Evolutionary conservation across 1,140 invertebrate species (phyloP), one percentile per base, ranked within the genome.

Genomic region (Drosophila ohnishii): DNA sequence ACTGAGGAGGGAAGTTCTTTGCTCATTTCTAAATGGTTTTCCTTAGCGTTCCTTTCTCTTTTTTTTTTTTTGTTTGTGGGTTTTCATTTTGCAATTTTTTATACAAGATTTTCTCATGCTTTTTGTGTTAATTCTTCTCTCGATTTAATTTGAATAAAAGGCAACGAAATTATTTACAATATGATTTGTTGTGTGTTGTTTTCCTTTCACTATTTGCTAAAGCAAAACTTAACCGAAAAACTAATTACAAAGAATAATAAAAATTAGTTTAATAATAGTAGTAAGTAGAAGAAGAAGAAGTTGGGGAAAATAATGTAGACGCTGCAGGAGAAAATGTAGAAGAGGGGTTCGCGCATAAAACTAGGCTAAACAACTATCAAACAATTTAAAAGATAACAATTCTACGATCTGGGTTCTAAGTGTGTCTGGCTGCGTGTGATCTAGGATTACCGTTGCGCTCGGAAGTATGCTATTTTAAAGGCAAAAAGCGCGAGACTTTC

Each of bases 1-100:
- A 85, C 81, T 85, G 79, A 86, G 83, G 83, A 86, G 83, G 83
- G 83, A 86, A 86, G 84, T 87, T 86, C 80, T 84, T 84, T 84
- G 76, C 81, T 84, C 80, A 76, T 76, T 75, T 84, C 80, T 84
- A 84, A 84, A 84, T 84, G 76, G 74, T 85, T 83, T 81, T 74
- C 72, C 72, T 69, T 72, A 73, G 57, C 59, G 70, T 80, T 80
- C 58, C 53, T 61, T 67, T 47, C 7, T 25, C 6, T 10, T 30
- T 5, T 50, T 73, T 62, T 56, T 78, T 79, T n/a, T n/a, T n/a
- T n/a, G n/a, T n/a, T 72, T 63, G 37, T 67, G 64, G 60, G 28
- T 80, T 75, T 80, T 79, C 42, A 74, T 74, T 79, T 79, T 65
- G 73, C 66, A 74, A 73, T 66, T 79, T 74, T 74, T 79, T 79